Evolutionary conservation across 2,113 vertebrate genomes (phyloP), one percentile per base, ranked within the genome.

Genomic region (Platycercus adscitus): DNA sequence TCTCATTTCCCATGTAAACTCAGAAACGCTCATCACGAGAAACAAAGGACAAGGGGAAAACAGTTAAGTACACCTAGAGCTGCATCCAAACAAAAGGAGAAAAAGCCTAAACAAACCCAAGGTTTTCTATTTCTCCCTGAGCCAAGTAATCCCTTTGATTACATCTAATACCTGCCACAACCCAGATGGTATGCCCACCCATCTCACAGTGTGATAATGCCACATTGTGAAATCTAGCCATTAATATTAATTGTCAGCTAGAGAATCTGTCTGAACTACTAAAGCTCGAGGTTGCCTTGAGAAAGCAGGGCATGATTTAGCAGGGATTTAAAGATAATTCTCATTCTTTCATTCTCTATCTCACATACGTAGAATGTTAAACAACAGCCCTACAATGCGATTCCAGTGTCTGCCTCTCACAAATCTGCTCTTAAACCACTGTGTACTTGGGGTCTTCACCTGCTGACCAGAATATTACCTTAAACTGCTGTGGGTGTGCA

Each of bases 91-190:
- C 98, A 98, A 98, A 98, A 97, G 98, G 95, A 95, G 95, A 88
- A 97, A 97, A 93, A 96, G 92, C 96, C 96, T 96, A 98, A 98
- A 98, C 97, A 98, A 97, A 97, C 96, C 81, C 94, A 98, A 98
- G 97, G 97, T 98, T 98, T 98, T 98, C 98, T 98, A 94, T 99
- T 99, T 99, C 98, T 97, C 97, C 96, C 98, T 98, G 98, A 99
- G 98, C 98, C 98, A 98, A 98, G 98, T 99, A 99, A 99, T 99
- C 99, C 99, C 97, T 98, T 98, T 99, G 99, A 99, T 99, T 99
- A 99, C 97, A 99, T 99, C 98, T 99, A 99, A 99, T 99, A 99
- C 99, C 99, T 99, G 98, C 98, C 99, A 98, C 98, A 98, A 98
- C 98, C 98, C 98, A 98, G 98, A 98, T 98, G 98, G 98, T 99